phyloP scores from a whole-genome alignment of 2,888 invertebrate genomes.

The Xestobium rufovillosum region DNA sequence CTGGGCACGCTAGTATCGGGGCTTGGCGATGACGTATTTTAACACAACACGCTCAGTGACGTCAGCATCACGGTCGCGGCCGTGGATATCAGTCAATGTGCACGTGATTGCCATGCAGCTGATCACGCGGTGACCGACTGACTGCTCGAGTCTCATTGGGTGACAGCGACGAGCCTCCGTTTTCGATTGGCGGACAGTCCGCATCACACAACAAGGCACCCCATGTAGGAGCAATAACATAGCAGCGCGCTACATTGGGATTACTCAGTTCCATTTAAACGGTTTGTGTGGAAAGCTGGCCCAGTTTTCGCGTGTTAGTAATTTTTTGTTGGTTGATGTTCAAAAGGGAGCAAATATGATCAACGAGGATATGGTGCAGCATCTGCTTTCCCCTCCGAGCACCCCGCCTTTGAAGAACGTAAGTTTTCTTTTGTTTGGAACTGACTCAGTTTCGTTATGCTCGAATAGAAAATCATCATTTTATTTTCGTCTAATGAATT shows the following conservation, averaged over 20 bases:
- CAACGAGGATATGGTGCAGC: slow-evolving; percentile 20
- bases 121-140: slow-evolving; percentile 74
- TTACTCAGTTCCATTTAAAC: slow-evolving; percentile 29
- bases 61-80: slow-evolving; percentile 57
- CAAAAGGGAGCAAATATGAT: slow-evolving; percentile 24
- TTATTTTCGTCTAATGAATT: neutral
- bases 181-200: slow-evolving; percentile 50
- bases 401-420: slow-evolving; percentile 59
- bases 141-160: slow-evolving; percentile 55
- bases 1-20: slow-evolving; percentile 15
- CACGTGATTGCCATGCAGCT: slow-evolving; percentile 78
- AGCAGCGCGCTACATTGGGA: slow-evolving; percentile 30
- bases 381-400: slow-evolving; percentile 59
- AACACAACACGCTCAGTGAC: slow-evolving; percentile 45
- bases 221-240: slow-evolving; percentile 41
- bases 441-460: too few relatives aligned
- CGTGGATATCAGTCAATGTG: slow-evolving; percentile 62
- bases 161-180: slow-evolving; percentile 62
- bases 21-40: slow-evolving; percentile 37
- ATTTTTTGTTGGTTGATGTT: neutral
- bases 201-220: slow-evolving; percentile 44
- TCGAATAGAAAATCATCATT: slow-evolving; percentile 2
- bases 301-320: too few relatives aligned
- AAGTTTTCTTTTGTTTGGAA: slow-evolving; percentile 27
- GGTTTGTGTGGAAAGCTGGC: too few relatives aligned